Conservation (phyloP, 1,140 invertebrate genomes). For the Capitella teleta region DNA sequence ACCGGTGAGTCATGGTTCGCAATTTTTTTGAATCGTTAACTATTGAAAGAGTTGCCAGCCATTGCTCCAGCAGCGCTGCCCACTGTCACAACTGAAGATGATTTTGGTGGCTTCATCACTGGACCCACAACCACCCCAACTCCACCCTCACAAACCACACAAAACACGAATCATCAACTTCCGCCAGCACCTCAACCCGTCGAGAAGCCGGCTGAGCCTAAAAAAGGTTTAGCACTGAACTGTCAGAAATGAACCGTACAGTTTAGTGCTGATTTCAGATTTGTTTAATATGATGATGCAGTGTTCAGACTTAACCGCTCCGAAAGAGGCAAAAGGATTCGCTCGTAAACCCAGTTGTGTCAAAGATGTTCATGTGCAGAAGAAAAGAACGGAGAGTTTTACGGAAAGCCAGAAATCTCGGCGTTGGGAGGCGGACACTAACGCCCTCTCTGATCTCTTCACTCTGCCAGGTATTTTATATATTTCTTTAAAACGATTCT, state of each 20-base stretch:
- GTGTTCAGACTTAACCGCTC: conserved; percentile 4
- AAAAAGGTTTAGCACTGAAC: too few species aligned
- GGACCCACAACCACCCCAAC: neutral
- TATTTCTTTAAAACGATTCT: too few species aligned
- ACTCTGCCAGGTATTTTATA: neutral
- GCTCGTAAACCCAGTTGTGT: conserved; percentile 1
- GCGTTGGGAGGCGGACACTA: neutral
- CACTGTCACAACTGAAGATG: conserved; percentile 4
- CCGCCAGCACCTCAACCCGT: too few species aligned
- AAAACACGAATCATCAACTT: too few species aligned
- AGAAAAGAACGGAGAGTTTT: neutral
- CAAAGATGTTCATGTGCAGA: neutral
- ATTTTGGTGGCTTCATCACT: conserved; percentile 1
- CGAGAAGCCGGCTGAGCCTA: too few species aligned
- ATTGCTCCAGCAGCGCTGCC: neutral
- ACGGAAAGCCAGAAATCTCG: neutral
- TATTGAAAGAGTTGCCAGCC: neutral
- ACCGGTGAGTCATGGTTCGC: too few species aligned
- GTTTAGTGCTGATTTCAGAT: too few species aligned
- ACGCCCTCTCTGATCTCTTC: neutral
- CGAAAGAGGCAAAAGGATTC: neutral
- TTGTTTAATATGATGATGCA: conserved; percentile 6
- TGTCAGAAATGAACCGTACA: too few species aligned
- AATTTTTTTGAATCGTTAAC: too few species aligned
- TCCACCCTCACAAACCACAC: too few species aligned